phyloP scores from a whole-genome alignment of 2,113 vertebrate species.

The Protobothrops mucrosquamatus region DNA sequence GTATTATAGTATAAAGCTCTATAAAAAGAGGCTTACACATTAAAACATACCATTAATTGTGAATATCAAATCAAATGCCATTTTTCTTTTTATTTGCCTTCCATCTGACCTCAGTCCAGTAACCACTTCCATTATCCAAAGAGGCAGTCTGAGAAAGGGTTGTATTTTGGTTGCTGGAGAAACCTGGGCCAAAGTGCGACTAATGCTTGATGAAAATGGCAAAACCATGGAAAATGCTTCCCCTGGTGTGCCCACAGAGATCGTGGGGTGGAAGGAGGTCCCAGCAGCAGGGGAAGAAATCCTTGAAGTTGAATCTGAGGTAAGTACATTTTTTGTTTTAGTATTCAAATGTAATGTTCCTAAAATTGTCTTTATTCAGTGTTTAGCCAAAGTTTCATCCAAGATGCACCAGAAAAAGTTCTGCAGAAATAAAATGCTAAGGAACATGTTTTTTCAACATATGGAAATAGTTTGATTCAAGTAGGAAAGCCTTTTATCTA shows the following conservation, averaged over 20 bases:
- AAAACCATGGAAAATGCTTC: slow-evolving; percentile 68
- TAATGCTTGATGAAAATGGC: slow-evolving; percentile 87
- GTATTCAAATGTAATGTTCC: background rate
- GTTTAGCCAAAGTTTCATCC: background rate
- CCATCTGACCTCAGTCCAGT: slow-evolving; percentile 67
- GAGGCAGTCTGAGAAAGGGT: slow-evolving; percentile 84
- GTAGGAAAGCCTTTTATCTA: background rate
- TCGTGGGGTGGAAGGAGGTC: slow-evolving; percentile 90
- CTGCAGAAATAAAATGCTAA: background rate
- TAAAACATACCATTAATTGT: background rate
- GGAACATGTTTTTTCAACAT: background rate
- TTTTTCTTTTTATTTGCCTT: slow-evolving; percentile 21
- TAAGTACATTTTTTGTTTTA: slow-evolving; percentile 47
- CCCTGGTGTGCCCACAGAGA: slow-evolving; percentile 83
- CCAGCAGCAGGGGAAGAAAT: slow-evolving; percentile 90
- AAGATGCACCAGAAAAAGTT: background rate
- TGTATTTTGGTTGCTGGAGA: slow-evolving; percentile 86
- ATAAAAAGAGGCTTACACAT: background rate
- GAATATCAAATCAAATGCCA: background rate
- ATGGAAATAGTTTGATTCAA: background rate
- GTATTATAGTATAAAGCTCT: background rate
- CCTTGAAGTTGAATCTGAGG: slow-evolving; percentile 95
- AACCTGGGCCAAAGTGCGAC: slow-evolving; percentile 91
- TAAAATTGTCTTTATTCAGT: background rate
- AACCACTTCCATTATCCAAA: slow-evolving; percentile 87